Evolutionary conservation across 2,888 invertebrate species (phyloP).

Genomic region (Chorisops tibialis): DNA sequence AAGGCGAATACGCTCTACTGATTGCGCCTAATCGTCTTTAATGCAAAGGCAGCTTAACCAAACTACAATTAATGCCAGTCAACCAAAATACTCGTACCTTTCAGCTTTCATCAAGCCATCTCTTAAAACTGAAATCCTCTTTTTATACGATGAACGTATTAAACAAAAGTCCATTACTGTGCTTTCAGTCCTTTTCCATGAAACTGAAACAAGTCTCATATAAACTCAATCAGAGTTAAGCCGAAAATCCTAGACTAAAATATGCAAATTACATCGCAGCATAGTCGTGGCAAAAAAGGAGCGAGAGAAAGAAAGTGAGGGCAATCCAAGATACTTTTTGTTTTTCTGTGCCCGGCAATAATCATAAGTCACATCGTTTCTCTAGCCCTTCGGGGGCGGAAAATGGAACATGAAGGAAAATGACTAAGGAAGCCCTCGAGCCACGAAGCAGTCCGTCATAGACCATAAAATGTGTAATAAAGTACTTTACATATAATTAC

Average conservation of each 20-base stretch:
- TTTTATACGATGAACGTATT: no score
- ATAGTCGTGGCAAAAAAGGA: conserved; percentile 1
- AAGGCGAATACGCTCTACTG: no score
- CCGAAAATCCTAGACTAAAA: conserved; percentile 26
- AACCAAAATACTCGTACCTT: no score
- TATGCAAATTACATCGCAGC: conserved; percentile 27
- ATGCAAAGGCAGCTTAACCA: no score
- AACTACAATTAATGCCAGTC: no score
- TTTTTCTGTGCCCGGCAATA: conserved; percentile 16
- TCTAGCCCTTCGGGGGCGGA: neutral
- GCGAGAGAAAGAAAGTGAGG: neutral
- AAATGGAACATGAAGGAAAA: neutral
- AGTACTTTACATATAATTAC: conserved; percentile 31
- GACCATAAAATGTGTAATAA: conserved; percentile 30
- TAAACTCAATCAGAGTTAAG: conserved; percentile 27
- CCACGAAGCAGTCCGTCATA: conserved; percentile 14
- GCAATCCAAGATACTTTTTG: neutral
- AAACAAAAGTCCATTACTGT: no score
- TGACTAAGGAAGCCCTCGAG: neutral
- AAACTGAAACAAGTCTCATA: conserved; percentile 26
- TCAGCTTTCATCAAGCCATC: no score
- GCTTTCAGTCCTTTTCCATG: neutral
- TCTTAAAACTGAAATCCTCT: no score
- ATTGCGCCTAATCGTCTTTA: no score
- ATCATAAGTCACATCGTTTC: conserved; percentile 24